Percentiles rank a stretch among this genome's conserved stretches.
These are phyloP conservation scores for Sarcophaga subvicina DNA, from an alignment of 2,888 invertebrate genomes.

Conservation along the genomic window DNA sequence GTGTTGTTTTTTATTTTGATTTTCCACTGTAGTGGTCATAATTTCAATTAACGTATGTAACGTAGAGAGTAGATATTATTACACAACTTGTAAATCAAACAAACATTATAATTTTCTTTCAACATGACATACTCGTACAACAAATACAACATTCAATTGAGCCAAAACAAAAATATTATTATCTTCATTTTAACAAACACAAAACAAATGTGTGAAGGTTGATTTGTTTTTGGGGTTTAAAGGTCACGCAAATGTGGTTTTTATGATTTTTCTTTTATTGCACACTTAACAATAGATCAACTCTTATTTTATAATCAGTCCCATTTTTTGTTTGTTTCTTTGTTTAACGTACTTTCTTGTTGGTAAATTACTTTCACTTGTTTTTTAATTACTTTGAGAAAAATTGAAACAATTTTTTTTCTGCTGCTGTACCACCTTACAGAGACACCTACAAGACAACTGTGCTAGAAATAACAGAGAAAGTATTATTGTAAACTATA, in stretches of 20 bases:
- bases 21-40: constrained; percentile 35
- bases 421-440: constrained; percentile 40
- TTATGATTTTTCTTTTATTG: constrained; percentile 23
- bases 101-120: neutral
- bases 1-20: constrained; percentile 28
- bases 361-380: constrained; percentile 50
- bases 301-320: neutral
- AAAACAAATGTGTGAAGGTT: neutral
- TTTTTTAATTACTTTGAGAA: neutral
- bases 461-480: constrained; percentile 29
- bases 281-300: constrained; percentile 8
- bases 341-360: constrained; percentile 53
- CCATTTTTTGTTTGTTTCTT: constrained; percentile 17
- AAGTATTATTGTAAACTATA: constrained; percentile 25
- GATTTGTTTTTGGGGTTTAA: neutral
- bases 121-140: neutral
- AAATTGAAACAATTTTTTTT: constrained; percentile 26
- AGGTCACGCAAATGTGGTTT: constrained; percentile 17
- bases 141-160: neutral
- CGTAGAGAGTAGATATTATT: constrained; percentile 40
- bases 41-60: neutral
- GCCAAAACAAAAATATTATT: neutral
- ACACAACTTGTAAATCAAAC: constrained; percentile 50
- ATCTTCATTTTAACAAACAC: neutral
- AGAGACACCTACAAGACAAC: constrained; percentile 54